Evolutionary conservation across 1,140 invertebrate species (phyloP).

Genomic region (Harpegnathos saltator): DNA sequence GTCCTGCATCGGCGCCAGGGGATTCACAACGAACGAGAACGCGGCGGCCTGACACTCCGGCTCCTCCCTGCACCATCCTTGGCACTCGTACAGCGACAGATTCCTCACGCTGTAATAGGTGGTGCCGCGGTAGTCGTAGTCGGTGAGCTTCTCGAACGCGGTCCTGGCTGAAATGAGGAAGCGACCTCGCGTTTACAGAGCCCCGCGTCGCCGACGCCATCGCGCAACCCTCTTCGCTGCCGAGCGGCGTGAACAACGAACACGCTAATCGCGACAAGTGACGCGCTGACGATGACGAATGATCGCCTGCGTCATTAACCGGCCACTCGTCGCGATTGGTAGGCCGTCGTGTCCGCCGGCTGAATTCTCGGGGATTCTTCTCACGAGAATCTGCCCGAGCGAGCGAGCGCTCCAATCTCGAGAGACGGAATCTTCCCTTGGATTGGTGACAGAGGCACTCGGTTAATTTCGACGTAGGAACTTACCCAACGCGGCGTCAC

Average conservation of each 20-base stretch:
- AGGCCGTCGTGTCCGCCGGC: no score
- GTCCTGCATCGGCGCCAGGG: slow-evolving; percentile 95
- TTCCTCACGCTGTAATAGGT: slow-evolving; percentile 97
- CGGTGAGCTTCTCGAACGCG: slow-evolving; percentile 97
- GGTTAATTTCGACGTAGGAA: slow-evolving; percentile 57
- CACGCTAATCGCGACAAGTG: no score
- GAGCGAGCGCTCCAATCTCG: no score
- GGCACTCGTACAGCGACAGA: slow-evolving; percentile 96
- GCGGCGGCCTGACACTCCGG: slow-evolving; percentile 95
- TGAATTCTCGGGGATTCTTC: not conserved
- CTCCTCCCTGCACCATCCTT: slow-evolving; percentile 97
- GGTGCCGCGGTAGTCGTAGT: slow-evolving; percentile 95
- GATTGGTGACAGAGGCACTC: not conserved
- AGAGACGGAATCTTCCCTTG: not conserved
- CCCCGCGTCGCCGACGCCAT: no score
- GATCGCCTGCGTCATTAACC: no score
- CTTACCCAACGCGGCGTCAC: slow-evolving; percentile 80
- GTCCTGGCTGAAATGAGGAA: slow-evolving; percentile 89
- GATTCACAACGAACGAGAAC: slow-evolving; percentile 97
- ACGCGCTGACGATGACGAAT: no score
- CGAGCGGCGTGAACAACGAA: no score
- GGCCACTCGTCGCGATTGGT: no score
- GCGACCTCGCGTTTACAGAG: not conserved
- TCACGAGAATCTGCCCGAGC: not conserved
- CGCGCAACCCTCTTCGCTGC: no score